Evolutionary conservation across 2,888 invertebrate genomes (phyloP), one percentile per base, ranked within the genome.

Genomic region (Phortica okadai): DNA sequence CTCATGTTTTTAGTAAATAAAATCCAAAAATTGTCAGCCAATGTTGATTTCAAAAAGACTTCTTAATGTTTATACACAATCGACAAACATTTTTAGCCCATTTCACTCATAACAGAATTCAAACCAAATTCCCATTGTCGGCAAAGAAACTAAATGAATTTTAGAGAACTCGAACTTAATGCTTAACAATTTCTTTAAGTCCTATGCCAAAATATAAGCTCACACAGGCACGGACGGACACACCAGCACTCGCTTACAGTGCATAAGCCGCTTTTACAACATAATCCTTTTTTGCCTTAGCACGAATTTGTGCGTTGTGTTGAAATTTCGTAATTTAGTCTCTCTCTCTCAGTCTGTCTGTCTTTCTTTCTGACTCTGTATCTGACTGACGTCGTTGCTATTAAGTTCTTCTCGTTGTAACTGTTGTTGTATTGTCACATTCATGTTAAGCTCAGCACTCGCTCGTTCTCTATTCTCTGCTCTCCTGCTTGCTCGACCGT

Each of bases 261-360:
- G 56, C 67, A 73, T 74, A 74, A 77, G 77, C 76, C 77, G 75
- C 73, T 74, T 77, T 76, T 64, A 75, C 69, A 80, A 76, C 42
- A 75, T 85, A 83, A 81, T 82, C 78, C 79, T 78, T 16, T 16
- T 62, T 56, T 78, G 84, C 84, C 82, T 85, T 82, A 79, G 74
- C 79, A 82, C 79, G 79, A 74, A 75, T 66, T 66, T 59, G 16
- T 62, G 21, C 25, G 62, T 25, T 66, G 33, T 8, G 25, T 62
- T 62, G n/a, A 58, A n/a, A 58, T 59, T 59, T 21, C 25, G 6
- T 59, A 59, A 21, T 59, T 59, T 59, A 8, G 1, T 62, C 4
- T 21, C 10, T 62, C 16, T 62, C 25, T 62, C 21, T 62, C 33
- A 1, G 8, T 62, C 62, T 21, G 8, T 62, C 25, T 21, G 62